phyloP scores from a whole-genome alignment of 2,113 vertebrate species.

The Rhombomys opimus region DNA sequence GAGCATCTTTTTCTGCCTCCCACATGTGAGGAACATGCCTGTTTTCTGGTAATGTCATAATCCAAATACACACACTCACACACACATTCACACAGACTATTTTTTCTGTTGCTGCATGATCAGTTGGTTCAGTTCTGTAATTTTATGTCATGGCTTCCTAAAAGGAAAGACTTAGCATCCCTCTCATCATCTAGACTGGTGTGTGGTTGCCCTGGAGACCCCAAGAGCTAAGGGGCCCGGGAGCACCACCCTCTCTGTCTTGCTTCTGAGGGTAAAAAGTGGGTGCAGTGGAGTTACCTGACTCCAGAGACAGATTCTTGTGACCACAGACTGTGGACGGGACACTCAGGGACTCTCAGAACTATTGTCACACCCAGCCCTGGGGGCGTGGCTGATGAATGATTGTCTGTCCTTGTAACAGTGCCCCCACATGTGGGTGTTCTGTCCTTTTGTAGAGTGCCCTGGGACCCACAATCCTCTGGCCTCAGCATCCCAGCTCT shows the following conservation, averaged over 20 bases:
- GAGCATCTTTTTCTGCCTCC: background rate
- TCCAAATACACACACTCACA: background rate
- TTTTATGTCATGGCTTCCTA: background rate
- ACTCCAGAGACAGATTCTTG: background rate
- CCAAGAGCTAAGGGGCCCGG: accelerated
- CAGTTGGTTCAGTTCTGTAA: background rate
- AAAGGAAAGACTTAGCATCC: background rate
- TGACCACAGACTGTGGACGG: background rate
- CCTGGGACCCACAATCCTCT: background rate
- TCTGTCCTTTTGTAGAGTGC: background rate
- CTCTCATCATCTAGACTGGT: background rate
- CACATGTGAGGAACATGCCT: background rate
- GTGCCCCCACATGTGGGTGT: accelerated
- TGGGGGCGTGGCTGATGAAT: no score
- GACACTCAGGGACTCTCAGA: background rate
- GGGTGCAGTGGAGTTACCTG: background rate
- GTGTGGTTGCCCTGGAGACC: background rate
- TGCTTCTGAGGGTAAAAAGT: background rate
- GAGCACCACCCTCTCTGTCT: background rate
- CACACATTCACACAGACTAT: background rate
- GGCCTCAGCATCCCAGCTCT: background rate
- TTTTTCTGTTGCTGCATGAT: background rate
- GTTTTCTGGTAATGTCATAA: background rate
- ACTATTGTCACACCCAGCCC: no score
- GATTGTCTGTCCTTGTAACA: accelerated